A percentile compares a stretch with the other conserved stretches of the same genome.
Conservation (phyloP, 2,888 invertebrate genomes). For the Diplolepis rosae region DNA sequence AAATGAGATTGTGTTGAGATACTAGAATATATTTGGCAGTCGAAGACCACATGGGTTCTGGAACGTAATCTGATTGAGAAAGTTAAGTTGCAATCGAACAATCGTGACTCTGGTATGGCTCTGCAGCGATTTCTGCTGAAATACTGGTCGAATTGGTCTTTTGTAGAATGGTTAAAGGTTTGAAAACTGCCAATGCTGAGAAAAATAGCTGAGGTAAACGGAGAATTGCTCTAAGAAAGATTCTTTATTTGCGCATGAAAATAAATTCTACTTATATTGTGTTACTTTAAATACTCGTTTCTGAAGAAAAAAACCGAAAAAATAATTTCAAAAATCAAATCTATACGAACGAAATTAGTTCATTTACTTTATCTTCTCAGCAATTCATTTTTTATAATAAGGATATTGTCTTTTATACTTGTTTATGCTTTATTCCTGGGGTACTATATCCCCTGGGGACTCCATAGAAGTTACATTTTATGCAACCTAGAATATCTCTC, state of each 20-base stretch:
- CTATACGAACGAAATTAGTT: neutral
- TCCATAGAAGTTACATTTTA: slow-evolving; percentile 55
- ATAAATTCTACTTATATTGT: neutral
- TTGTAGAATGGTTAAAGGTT: neutral
- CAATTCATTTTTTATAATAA: slow-evolving; percentile 16
- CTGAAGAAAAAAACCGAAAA: neutral
- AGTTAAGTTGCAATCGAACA: slow-evolving; percentile 31
- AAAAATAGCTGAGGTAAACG: neutral
- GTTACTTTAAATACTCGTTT: neutral
- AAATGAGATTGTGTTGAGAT: slow-evolving; percentile 52
- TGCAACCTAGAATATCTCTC: slow-evolving; percentile 51
- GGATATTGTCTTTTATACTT: slow-evolving; percentile 33
- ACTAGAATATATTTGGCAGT: slow-evolving; percentile 58
- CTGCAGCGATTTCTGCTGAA: slow-evolving; percentile 24
- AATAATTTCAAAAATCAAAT: neutral
- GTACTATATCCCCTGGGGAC: slow-evolving; percentile 52
- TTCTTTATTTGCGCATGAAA: neutral
- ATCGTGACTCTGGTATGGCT: slow-evolving; percentile 15
- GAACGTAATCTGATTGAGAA: slow-evolving; percentile 49
- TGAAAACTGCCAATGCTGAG: neutral
- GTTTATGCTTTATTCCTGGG: slow-evolving; percentile 53
- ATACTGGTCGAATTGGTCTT: neutral
- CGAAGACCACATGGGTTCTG: slow-evolving; percentile 46
- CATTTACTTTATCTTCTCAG: neutral
- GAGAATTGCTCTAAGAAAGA: neutral